A percentile compares a stretch with the other conserved stretches of the same genome.
These are phyloP conservation scores for Tapirus indicus DNA, from an alignment of 2,797 vertebrate species.

Conservation along the genomic window DNA sequence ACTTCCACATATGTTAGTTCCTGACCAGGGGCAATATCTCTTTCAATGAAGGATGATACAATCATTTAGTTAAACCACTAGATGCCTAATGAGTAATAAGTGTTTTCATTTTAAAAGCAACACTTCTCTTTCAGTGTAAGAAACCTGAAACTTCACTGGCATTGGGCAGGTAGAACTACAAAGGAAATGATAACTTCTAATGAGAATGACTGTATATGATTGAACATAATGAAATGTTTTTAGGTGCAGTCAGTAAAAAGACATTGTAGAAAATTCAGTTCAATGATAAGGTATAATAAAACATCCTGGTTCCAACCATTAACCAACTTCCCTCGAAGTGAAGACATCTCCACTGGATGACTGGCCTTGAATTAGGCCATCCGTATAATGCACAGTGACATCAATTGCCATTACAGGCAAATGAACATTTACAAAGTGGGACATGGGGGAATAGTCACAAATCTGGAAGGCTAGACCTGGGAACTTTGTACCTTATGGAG, in stretches of 20 bases:
- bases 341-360: conserved; percentile 86
- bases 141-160: not conserved
- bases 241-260: conserved; percentile 74
- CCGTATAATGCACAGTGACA: conserved; percentile 84
- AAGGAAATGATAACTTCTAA: conserved; percentile 62
- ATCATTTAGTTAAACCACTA: conserved; percentile 40
- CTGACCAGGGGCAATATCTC: not conserved
- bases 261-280: conserved; percentile 76
- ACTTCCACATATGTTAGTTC: not conserved
- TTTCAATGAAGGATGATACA: not conserved
- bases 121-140: not conserved
- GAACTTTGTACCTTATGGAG: conserved; percentile 49
- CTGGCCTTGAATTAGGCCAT: conserved; percentile 86
- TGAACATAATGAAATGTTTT: conserved; percentile 76
- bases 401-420: conserved; percentile 87
- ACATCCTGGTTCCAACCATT: conserved; percentile 76
- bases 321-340: conserved; percentile 76
- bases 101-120: conserved; percentile 3
- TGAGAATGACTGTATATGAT: conserved; percentile 66
- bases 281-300: conserved; percentile 66
- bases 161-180: not conserved
- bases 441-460: conserved; percentile 73
- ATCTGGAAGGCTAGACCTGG: conserved; percentile 46
- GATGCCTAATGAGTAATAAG: conserved; percentile 5
- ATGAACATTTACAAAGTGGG: conserved; percentile 85